A percentile compares a stretch with the other conserved stretches of the same genome.
phyloP scores from a whole-genome alignment of 2,113 vertebrate species.

The Apodemus speciosus region DNA sequence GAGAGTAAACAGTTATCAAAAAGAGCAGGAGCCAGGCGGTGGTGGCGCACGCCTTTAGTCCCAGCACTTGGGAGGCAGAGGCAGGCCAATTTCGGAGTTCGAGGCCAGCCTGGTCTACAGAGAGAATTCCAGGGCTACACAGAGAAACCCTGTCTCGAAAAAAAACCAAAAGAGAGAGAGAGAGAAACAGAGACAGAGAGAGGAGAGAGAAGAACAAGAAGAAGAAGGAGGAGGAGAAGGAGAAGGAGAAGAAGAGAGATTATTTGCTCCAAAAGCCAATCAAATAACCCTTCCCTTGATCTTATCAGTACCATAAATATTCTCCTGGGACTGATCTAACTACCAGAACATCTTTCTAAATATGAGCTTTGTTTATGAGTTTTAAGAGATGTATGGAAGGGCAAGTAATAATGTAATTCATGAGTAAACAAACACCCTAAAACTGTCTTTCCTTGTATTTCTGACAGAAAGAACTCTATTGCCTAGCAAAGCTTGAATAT shows the following conservation, averaged over 20 bases:
- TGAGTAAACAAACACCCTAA: constrained; percentile 12
- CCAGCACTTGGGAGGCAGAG: no score
- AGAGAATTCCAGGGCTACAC: no score
- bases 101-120: no score
- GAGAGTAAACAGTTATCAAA: background rate
- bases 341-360: constrained; percentile 45
- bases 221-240: no score
- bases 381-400: constrained; percentile 20
- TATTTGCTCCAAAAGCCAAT: background rate
- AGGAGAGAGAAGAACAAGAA: no score
- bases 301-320: background rate
- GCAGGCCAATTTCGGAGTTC: no score
- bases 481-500: constrained; percentile 2
- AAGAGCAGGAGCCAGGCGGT: no score
- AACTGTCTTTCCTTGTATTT: constrained; percentile 45
- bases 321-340: constrained; percentile 22
- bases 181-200: no score
- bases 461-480: constrained; percentile 38
- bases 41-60: no score
- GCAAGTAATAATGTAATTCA: background rate
- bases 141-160: no score
- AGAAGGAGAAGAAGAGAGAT: no score
- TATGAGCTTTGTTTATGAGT: constrained; percentile 55
- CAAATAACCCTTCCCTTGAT: constrained; percentile 13
- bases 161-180: no score